Evolutionary conservation across 2,888 invertebrate species (phyloP), one percentile per base, ranked within the genome.

Genomic region (Pterostichus niger): DNA sequence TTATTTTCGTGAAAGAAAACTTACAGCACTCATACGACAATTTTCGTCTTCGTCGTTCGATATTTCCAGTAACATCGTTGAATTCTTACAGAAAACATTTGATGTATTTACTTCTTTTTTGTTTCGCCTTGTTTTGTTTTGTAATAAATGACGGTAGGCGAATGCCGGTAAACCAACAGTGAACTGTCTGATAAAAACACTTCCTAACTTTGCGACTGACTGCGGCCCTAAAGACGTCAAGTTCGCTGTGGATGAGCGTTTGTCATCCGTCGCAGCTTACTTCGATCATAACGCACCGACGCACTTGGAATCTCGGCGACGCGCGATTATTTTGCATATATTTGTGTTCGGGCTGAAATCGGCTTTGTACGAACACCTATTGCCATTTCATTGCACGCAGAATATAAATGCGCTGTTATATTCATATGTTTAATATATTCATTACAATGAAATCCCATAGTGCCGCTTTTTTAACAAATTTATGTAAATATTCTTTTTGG

Each of bases 231-330:
- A 78, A 79, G 61, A 78, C 64, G 64, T 79, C 79, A 61, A 31
- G 64, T 31, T 49, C 46, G 49, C 64, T 61, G 56, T 79, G 79
- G 44, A 61, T 59, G 61, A 64, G 79, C 61, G 79, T 79, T 59
- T 64, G 49, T 75, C 52, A 75, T 52, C 49, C 46, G 40, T 46
- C 40, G 61, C 56, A 31, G 56, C 64, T 79, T 64, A 56, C 64
- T 64, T 64, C 31, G 64, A 79, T 64, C 64, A 79, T 79, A 59
- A 79, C 61, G 79, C 68, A 71, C 68, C 68, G 44, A 71, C 44
- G 68, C 68, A 71, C 68, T 15, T 15, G 9, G 24, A 71, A 44
- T 71, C 68, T 71, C 40, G 9, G 40, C 40, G 15, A 40, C 2
- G 44, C 44, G 64, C 68, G 68, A 44, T 71, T 44, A 71, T 71